Evolutionary conservation across 2,113 vertebrate genomes (phyloP), one percentile per base, ranked within the genome.

Genomic region (Egretta garzetta): DNA sequence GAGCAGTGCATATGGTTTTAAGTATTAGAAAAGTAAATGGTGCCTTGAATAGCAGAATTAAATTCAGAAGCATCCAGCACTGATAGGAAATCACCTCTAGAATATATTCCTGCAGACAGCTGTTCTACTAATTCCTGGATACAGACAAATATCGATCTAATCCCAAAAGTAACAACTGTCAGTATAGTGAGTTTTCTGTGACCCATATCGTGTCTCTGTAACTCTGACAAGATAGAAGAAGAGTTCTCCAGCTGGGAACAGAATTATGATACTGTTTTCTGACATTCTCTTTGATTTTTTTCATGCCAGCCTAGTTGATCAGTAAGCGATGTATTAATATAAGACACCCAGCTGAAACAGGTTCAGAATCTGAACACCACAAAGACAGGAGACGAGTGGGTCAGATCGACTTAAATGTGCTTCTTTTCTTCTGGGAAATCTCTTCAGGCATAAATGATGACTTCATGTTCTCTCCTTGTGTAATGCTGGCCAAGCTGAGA

Each of bases 11-110:
- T 39, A 84, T 50, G 83, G 79, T 80, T 96, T 88, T 90, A 92
- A 83, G 95, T 74, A 97, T 97, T 96, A 96, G 82, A 86, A 93
- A 95, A 96, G 66, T 88, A 96, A 97, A 91, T 70, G 86, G 71
- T 76, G 86, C 35, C 79, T 95, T 93, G 89, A 95, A 95, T 75
- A 86, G 81, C 62, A 96, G 95, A 95, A 96, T 97, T 96, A 96
- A 95, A 94, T 84, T 88, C 91, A 94, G 84, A 87, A 86, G 72
- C 74, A 80, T 93, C 70, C 84, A 63, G 58, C 59, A 73, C 64
- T 88, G 83, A 86, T 90, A 90, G 75, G 47, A 92, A 90, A 95
- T 93, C 77, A 82, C 90, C 41, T 94, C 45, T 37, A 41, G 96
- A 83, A 88, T 87, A 90, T 39, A 92, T 90, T 95, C 76, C 81